Percentiles rank a stretch among this genome's conserved stretches.
phyloP scores from a whole-genome alignment of 2,888 invertebrate genomes.

The Hydriomena furcata region DNA sequence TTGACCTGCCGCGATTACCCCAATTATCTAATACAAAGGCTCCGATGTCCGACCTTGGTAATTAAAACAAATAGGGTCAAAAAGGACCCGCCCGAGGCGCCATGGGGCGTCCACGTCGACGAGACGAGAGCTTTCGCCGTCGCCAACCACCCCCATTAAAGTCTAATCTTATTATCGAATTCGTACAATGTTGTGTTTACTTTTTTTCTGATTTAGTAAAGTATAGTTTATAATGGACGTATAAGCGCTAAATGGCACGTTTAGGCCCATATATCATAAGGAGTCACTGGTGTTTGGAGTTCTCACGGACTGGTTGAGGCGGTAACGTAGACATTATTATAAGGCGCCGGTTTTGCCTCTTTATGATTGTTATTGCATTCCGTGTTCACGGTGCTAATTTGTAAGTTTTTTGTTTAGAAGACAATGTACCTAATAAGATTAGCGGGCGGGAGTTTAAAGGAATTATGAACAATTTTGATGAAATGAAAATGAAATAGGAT shows the following conservation, averaged over 20 bases:
- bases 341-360: slow-evolving; percentile 69
- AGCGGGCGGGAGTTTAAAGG: background rate
- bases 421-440: slow-evolving; percentile 11
- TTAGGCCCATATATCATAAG: slow-evolving; percentile 80
- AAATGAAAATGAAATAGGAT: no score
- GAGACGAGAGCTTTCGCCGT: slow-evolving; percentile 62
- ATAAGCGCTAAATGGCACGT: slow-evolving; percentile 83
- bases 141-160: slow-evolving; percentile 79
- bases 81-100: slow-evolving; percentile 77
- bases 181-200: slow-evolving; percentile 83
- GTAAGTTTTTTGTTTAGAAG: slow-evolving; percentile 21
- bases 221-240: slow-evolving; percentile 80
- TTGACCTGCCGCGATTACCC: slow-evolving; percentile 35
- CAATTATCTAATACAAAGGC: slow-evolving; percentile 36
- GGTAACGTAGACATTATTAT: slow-evolving; percentile 59
- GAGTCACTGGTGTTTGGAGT: slow-evolving; percentile 68
- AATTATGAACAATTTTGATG: no score
- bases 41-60: slow-evolving; percentile 72
- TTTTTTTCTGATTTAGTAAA: slow-evolving; percentile 80
- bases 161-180: slow-evolving; percentile 83
- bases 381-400: slow-evolving; percentile 37
- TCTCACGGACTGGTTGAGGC: slow-evolving; percentile 72
- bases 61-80: slow-evolving; percentile 84
- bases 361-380: slow-evolving; percentile 71
- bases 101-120: slow-evolving; percentile 66